These are phyloP conservation scores for Tinamus guttatus DNA, from an alignment of 2,113 vertebrate species.

Conservation along the genomic window DNA sequence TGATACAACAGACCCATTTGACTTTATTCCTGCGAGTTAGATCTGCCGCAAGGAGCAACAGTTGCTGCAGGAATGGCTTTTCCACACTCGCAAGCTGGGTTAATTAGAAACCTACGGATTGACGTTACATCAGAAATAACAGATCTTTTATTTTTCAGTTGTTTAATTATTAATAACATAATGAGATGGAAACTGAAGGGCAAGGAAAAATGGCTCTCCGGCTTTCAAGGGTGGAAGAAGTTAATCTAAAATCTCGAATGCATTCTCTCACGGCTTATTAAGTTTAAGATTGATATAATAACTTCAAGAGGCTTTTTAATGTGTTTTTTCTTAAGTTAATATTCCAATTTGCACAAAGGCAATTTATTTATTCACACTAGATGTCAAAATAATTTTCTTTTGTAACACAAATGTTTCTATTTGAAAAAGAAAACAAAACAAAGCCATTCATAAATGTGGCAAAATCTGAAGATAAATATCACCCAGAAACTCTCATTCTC, in stretches of 20 bases:
- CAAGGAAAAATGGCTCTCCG: constrained; percentile 23
- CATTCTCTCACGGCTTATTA: constrained; percentile 50
- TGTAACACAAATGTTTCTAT: background rate
- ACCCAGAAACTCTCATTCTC: background rate
- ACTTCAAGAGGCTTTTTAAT: background rate
- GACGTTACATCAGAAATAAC: background rate
- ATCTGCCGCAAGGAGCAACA: background rate
- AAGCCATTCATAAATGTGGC: background rate
- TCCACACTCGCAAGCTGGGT: background rate
- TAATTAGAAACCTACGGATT: constrained; percentile 63
- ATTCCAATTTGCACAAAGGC: background rate
- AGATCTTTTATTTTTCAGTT: constrained; percentile 46
- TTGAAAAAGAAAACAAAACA: constrained; percentile 19
- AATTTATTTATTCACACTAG: background rate
- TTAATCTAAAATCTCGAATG: constrained; percentile 64
- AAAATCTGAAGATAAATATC: background rate
- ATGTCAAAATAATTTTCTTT: constrained; percentile 26
- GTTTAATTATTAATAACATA: constrained; percentile 73
- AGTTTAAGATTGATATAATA: constrained; percentile 49
- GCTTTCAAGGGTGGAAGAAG: constrained; percentile 6
- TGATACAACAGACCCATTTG: background rate
- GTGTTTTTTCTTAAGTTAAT: background rate
- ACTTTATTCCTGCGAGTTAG: background rate
- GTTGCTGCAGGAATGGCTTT: constrained; percentile 1
- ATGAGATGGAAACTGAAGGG: constrained; percentile 56